phyloP scores from a whole-genome alignment of 2,888 invertebrate genomes.

The Phragmatobia fuliginosa region DNA sequence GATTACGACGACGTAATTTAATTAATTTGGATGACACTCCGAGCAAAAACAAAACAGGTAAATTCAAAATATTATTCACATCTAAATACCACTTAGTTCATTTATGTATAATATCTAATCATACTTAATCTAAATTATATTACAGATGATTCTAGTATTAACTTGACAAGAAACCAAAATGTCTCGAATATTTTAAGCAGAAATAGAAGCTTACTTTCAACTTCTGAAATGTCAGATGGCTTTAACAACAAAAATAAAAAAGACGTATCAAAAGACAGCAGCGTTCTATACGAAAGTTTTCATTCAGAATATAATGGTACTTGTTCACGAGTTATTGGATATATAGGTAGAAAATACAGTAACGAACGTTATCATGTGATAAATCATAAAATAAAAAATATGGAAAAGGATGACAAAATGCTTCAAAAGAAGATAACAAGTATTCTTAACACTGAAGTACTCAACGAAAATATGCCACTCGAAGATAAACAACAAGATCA shows the following conservation, averaged over 20 bases:
- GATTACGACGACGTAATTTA: constrained; percentile 5
- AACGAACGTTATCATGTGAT: constrained; percentile 65
- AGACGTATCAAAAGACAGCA: constrained; percentile 24
- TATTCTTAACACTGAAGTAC: constrained; percentile 22
- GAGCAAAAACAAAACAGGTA: not conserved
- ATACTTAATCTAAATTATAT: not conserved
- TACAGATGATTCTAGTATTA: not conserved
- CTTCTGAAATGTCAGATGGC: not conserved
- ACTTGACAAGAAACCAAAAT: constrained; percentile 4
- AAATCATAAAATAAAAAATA: constrained; percentile 66
- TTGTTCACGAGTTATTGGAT: constrained; percentile 66
- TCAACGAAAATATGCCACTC: not conserved
- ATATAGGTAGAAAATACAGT: constrained; percentile 64
- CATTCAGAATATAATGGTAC: constrained; percentile 13
- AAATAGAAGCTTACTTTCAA: not conserved
- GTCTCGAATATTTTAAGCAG: constrained; percentile 1
- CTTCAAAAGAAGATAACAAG: constrained; percentile 63
- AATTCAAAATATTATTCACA: not conserved
- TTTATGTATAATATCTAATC: not conserved
- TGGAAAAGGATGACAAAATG: constrained; percentile 72
- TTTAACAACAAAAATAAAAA: not conserved
- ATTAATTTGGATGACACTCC: not conserved
- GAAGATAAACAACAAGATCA: not conserved
- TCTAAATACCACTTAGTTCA: not conserved
- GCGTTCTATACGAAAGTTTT: constrained; percentile 20